Evolutionary conservation across 2,797 vertebrate species (phyloP).

Genomic region (Sylvia borin): DNA sequence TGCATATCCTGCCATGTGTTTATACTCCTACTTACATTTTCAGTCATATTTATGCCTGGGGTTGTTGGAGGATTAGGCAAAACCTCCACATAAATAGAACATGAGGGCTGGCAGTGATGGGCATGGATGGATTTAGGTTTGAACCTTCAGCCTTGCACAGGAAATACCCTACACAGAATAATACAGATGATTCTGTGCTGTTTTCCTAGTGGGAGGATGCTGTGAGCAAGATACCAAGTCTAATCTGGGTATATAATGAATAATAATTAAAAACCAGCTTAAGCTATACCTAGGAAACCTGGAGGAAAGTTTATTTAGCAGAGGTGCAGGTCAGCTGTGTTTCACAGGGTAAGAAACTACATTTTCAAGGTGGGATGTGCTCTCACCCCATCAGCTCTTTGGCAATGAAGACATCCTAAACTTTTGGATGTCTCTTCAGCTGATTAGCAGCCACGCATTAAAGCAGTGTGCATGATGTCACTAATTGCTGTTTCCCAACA

Average conservation of each 20-base stretch:
- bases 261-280: neutral
- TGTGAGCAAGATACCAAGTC: neutral
- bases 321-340: neutral
- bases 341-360: neutral
- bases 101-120: neutral
- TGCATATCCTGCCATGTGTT: neutral
- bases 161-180: neutral
- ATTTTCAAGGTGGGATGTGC: neutral
- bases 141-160: neutral
- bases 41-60: neutral
- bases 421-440: neutral
- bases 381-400: neutral
- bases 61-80: neutral
- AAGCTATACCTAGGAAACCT: neutral
- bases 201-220: neutral
- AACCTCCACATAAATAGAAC: neutral
- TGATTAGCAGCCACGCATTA: neutral
- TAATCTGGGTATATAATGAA: neutral
- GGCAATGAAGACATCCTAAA: neutral
- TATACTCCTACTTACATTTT: neutral
- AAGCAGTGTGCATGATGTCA: no score
- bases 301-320: neutral
- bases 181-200: no score
- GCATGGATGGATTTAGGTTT: rapidly evolving
- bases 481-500: neutral